Conservation (phyloP, 2,888 invertebrate species). For the Girardia tigrina region DNA sequence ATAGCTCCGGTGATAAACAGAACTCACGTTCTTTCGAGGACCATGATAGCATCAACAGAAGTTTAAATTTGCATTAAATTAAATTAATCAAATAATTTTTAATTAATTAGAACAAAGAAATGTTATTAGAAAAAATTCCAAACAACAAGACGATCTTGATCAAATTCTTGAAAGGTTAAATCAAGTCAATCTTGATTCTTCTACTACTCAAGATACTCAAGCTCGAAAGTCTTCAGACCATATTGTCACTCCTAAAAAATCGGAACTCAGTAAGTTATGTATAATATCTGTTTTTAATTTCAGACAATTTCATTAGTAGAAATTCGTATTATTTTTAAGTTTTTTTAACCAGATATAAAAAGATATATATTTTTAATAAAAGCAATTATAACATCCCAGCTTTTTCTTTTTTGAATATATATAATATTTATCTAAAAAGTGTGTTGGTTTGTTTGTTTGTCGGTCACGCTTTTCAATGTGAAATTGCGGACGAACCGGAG, state of each 20-base stretch:
- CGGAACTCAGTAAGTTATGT: neutral
- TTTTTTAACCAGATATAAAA: too few relatives aligned
- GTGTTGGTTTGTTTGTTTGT: too few relatives aligned
- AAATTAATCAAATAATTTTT: too few relatives aligned
- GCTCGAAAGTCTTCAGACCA: neutral
- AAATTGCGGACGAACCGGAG: too few relatives aligned
- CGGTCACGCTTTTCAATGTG: too few relatives aligned
- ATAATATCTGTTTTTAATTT: too few relatives aligned
- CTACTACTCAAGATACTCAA: neutral
- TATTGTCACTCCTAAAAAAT: conserved; percentile 2
- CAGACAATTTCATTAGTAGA: too few relatives aligned
- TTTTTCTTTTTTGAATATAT: too few relatives aligned
- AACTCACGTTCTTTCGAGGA: neutral
- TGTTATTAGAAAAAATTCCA: neutral
- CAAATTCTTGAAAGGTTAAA: conserved; percentile 4
- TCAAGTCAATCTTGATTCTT: neutral
- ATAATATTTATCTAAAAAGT: too few relatives aligned
- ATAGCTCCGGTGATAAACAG: neutral
- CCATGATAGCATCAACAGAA: conserved; percentile 11
- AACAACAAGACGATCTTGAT: conserved; percentile 20
- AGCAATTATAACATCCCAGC: too few relatives aligned
- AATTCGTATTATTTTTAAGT: too few relatives aligned
- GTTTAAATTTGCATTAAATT: neutral
- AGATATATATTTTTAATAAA: too few relatives aligned
- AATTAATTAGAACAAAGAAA: conserved; percentile 16